phyloP scores from a whole-genome alignment of 2,888 invertebrate genomes.

The Pteria penguin region DNA sequence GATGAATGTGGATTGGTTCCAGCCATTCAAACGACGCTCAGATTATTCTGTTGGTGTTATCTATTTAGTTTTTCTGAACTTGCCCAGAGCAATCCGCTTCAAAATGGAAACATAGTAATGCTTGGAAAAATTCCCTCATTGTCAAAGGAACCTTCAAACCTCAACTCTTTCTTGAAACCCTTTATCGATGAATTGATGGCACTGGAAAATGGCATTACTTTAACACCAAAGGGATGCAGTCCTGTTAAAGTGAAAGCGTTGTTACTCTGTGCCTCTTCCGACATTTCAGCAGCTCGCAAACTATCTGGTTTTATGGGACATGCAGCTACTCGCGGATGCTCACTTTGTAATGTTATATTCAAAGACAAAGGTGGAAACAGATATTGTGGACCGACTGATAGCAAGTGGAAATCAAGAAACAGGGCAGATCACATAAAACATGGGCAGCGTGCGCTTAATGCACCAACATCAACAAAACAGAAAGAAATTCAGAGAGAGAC shows the following conservation, averaged over 20 bases:
- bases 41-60: conserved; percentile 13
- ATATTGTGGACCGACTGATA: not conserved
- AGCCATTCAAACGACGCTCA: conserved; percentile 5
- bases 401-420: not conserved
- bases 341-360: not conserved
- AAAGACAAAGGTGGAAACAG: not conserved
- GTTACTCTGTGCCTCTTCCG: not conserved
- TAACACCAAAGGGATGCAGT: not conserved
- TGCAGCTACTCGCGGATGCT: not conserved
- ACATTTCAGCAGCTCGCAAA: not conserved
- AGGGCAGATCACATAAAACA: not conserved
- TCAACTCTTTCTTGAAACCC: conserved; percentile 14
- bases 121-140: conserved; percentile 6
- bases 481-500: not conserved
- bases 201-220: not conserved
- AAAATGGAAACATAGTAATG: conserved; percentile 13
- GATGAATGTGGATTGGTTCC: conserved; percentile 26
- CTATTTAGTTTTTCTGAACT: conserved; percentile 14
- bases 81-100: conserved; percentile 12
- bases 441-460: not conserved
- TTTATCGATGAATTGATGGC: conserved; percentile 5
- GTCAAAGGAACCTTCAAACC: not conserved
- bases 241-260: not conserved
- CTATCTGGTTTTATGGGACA: conserved; percentile 3
- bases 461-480: not conserved